A percentile compares a stretch with the other conserved stretches of the same genome.
phyloP scores from a whole-genome alignment of 2,797 vertebrate species.

The Chanos chanos region DNA sequence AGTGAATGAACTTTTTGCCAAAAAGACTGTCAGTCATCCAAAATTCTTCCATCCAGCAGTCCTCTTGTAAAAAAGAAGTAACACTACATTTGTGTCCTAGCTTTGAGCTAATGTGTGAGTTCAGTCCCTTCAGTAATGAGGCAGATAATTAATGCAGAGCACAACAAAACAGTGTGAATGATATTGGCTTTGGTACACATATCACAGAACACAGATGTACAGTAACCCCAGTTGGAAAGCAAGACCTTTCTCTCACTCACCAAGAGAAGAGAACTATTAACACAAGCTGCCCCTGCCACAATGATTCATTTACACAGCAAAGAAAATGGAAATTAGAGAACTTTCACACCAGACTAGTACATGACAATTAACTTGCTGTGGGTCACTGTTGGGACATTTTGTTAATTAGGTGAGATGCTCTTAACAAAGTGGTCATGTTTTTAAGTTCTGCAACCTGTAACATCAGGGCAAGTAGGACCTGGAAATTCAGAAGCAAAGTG shows the following conservation, averaged over 20 bases:
- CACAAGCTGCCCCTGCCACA: slow-evolving; percentile 18
- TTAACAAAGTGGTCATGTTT: background rate
- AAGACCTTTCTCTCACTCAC: slow-evolving; percentile 26
- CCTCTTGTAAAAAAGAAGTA: slow-evolving; percentile 34
- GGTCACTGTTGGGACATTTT: background rate
- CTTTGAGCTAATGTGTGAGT: slow-evolving; percentile 31
- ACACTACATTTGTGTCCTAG: slow-evolving; percentile 36
- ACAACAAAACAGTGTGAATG: slow-evolving; percentile 29
- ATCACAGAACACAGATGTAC: slow-evolving; percentile 23
- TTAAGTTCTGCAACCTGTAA: background rate
- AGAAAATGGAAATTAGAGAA: slow-evolving; percentile 4
- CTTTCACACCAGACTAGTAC: slow-evolving; percentile 1
- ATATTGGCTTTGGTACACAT: slow-evolving; percentile 36
- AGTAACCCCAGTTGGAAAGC: slow-evolving; percentile 36
- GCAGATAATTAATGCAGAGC: slow-evolving; percentile 39
- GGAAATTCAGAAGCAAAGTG: background rate
- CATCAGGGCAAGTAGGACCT: background rate
- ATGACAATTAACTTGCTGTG: background rate
- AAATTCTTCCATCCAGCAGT: slow-evolving; percentile 18
- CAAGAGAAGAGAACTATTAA: slow-evolving; percentile 17
- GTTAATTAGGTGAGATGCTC: background rate
- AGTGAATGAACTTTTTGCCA: slow-evolving; percentile 18
- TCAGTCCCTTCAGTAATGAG: slow-evolving; percentile 20
- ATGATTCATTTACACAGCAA: slow-evolving; percentile 19
- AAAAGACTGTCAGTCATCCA: slow-evolving; percentile 24